Percentiles rank a stretch among this genome's conserved stretches.
Evolutionary conservation across 2,888 invertebrate genomes (phyloP).

Genomic region (Netelia melanura): DNA sequence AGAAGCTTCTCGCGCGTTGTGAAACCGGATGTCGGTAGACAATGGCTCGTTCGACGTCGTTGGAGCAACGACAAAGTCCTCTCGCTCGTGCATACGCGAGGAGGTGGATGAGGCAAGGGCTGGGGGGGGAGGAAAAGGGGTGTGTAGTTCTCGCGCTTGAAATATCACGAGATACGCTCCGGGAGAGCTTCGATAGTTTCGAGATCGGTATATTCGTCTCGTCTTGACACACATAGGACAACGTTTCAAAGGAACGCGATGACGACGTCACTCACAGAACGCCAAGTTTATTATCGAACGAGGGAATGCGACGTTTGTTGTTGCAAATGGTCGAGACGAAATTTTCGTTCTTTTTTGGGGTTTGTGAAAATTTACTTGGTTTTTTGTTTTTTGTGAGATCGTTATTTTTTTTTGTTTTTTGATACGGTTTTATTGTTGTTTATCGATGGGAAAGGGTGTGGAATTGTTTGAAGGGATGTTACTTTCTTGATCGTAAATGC

Average conservation of each 20-base stretch:
- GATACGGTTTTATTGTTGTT: neutral
- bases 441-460: neutral
- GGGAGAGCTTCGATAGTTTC: neutral
- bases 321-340: neutral
- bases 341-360: no score
- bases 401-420: neutral
- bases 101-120: constrained; percentile 10
- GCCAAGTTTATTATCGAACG: constrained; percentile 25
- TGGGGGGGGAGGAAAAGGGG: constrained; percentile 14
- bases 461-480: no score
- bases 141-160: constrained; percentile 50
- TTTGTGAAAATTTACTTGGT: neutral
- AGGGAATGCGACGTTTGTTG: neutral
- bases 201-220: constrained; percentile 15
- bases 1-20: neutral
- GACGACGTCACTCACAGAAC: neutral
- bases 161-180: constrained; percentile 48
- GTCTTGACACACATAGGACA: constrained; percentile 60
- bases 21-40: constrained; percentile 72
- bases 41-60: constrained; percentile 76
- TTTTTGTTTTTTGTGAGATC: neutral
- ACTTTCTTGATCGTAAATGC: no score
- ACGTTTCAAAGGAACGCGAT: constrained; percentile 39
- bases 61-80: neutral
- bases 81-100: constrained; percentile 5